Evolutionary conservation across 1,140 invertebrate genomes (phyloP), one percentile per base, ranked within the genome.

Genomic region (Leptestheria dahalacensis): DNA sequence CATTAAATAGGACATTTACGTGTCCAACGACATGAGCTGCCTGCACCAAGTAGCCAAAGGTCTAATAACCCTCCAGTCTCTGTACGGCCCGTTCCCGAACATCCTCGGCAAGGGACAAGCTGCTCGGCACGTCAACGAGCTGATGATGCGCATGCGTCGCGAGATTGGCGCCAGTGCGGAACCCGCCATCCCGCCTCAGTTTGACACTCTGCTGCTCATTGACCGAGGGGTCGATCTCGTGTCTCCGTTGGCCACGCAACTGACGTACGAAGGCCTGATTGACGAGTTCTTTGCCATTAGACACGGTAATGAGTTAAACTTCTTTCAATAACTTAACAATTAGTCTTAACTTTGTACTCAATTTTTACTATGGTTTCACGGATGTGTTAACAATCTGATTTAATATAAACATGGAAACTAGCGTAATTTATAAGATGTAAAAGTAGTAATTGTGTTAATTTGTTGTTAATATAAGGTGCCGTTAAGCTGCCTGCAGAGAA

Each of bases 261-360:
- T 97, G 18, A 98, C 94, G 0, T 99, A 98, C 70, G 94, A 98
- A 74, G 96, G 94, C 18, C 75, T 98, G 11, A 91, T 99, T 65
- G 96, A 96, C 76, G 88, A 91, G 75, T 79, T 89, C 63, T 92
- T 85, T 74, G 79, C 79, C 28, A 83, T 88, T 50, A 76, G 78
- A 67, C 79, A 80, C 64, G 82, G 82, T 83, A n/a, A 72, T 76
- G 76, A 70, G 20, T 59, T 15, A n/a, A 1, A 33, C 28, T 6
- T 23, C 15, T 57, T 52, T 53, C 46, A 9, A 26, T 28, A 2
- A 10, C 23, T 62, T 33, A 57, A 29, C 12, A 10, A 20, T 23
- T 18, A 48, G 60, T 61, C 51, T 53, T 12, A 50, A 63, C 18
- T 54, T 15, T 21, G 18, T 48, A 15, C 46, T 26, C 46, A 24